Base-by-base conservation (phyloP, 1,140 invertebrate genomes). In the Nasonia giraulti region DNA sequence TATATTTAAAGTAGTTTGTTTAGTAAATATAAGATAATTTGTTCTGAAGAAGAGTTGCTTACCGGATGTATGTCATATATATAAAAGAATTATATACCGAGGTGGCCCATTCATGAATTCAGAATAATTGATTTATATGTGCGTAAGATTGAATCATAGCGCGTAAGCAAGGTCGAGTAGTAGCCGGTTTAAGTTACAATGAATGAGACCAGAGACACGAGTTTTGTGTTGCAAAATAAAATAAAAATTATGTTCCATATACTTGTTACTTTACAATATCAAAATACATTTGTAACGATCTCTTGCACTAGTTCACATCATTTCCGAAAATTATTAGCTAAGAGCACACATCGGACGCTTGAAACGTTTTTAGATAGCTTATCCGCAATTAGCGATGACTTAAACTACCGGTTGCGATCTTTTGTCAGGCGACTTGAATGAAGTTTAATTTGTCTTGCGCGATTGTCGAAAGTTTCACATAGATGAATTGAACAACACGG, bases 391-490 rank as follows among this genome's bases (percentile, higher is more conserved):
- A 84, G 27, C 7, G 68, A 47, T 44, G 47, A 80, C 83, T 80
- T 74, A 78, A 71, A 37, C 37, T 23, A 3, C 69, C 44, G 37
- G 8, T 33, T 17, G n/a, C n/a, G 23, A 62, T 14, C 77, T 84
- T 84, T 80, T 84, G 68, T 79, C 69, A 62, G 40, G 37, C 55
- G 37, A 78, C 50, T 69, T 37, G 62, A 74, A 77, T 84, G 77
- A 84, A 71, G 44, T 84, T 79, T 33, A 84, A 79, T 73, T 84
- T 84, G 23, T 10, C 10, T 68, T 8, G 17, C 17, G 27, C 27
- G 44, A 55, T 33, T 37, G 82, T 69, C 23, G 23, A 77, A 66
- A 27, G 47, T 74, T 82, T 50, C 27, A 74, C 55, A 73, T 82
- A 55, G 37, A 82, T 33, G 27, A 55, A 55, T 44, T 50, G 14